Conservation (phyloP, 2,888 invertebrate species). For the Agriopis aurantiaria region DNA sequence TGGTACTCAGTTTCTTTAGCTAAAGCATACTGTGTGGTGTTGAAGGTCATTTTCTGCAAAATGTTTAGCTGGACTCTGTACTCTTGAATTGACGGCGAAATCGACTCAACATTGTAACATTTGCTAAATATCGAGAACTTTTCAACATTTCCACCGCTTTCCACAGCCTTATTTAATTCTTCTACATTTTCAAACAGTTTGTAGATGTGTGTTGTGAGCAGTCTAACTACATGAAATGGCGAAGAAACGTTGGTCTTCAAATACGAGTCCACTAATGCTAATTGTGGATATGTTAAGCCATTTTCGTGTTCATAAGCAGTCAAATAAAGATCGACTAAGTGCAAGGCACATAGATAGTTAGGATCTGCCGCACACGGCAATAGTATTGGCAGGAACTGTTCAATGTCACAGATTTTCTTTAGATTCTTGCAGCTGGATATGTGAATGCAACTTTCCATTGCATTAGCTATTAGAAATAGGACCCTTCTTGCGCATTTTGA, state of each 20-base stretch:
- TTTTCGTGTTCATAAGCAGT: constrained; percentile 80
- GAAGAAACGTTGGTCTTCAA: constrained; percentile 89
- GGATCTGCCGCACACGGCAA: constrained; percentile 77
- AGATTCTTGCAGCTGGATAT: constrained; percentile 81
- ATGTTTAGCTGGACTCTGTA: constrained; percentile 92
- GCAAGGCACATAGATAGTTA: constrained; percentile 79
- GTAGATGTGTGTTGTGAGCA: constrained; percentile 91
- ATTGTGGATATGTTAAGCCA: constrained; percentile 71
- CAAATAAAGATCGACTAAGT: constrained; percentile 84
- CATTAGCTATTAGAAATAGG: constrained; percentile 85
- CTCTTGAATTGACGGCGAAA: constrained; percentile 90
- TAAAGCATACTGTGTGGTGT: constrained; percentile 86
- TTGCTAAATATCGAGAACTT: constrained; percentile 88
- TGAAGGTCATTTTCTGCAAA: constrained; percentile 90
- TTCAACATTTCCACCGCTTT: constrained; percentile 69
- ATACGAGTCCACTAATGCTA: constrained; percentile 80
- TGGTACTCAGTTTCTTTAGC: constrained; percentile 86
- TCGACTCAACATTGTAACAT: constrained; percentile 90
- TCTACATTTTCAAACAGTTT: constrained; percentile 88
- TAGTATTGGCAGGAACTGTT: constrained; percentile 73
- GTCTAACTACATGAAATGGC: constrained; percentile 88
- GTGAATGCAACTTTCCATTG: constrained; percentile 87
- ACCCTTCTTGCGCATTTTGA: constrained; percentile 74
- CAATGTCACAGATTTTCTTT: constrained; percentile 76
- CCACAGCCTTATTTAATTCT: constrained; percentile 74